Conservation (phyloP, 2,888 invertebrate species). For the Cerastoderma edule region DNA sequence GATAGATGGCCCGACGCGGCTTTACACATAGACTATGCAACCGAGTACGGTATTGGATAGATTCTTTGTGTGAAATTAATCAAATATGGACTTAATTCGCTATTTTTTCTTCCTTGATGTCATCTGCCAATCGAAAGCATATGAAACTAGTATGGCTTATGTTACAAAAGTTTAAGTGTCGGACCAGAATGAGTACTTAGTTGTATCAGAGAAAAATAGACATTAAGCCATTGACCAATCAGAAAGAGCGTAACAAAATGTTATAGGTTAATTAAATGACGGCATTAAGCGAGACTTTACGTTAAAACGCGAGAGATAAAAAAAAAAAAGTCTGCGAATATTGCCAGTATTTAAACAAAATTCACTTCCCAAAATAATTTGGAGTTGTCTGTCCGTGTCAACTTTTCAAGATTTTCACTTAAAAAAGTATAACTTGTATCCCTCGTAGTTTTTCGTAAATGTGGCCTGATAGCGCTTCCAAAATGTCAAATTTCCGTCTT, state of each 20-base stretch:
- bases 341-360: too few relatives aligned
- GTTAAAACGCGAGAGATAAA: constrained; percentile 32
- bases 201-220: constrained; percentile 44
- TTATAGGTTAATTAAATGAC: constrained; percentile 16
- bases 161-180: constrained; percentile 24
- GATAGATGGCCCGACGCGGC: constrained; percentile 55
- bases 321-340: too few relatives aligned
- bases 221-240: constrained; percentile 49
- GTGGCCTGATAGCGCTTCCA: too few relatives aligned
- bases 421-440: too few relatives aligned
- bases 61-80: constrained; percentile 37
- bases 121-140: constrained; percentile 14
- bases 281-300: constrained; percentile 28
- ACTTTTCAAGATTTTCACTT: too few relatives aligned
- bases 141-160: background rate
- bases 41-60: constrained; percentile 59
- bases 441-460: too few relatives aligned
- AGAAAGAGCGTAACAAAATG: constrained; percentile 45
- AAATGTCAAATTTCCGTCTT: too few relatives aligned
- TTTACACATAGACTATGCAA: constrained; percentile 50
- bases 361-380: too few relatives aligned
- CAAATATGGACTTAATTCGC: constrained; percentile 4
- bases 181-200: constrained; percentile 37
- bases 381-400: too few relatives aligned
- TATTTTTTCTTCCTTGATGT: constrained; percentile 7